These are phyloP conservation scores for Dinomys branickii DNA, from an alignment of 2,113 vertebrate species.

Conservation along the genomic window DNA sequence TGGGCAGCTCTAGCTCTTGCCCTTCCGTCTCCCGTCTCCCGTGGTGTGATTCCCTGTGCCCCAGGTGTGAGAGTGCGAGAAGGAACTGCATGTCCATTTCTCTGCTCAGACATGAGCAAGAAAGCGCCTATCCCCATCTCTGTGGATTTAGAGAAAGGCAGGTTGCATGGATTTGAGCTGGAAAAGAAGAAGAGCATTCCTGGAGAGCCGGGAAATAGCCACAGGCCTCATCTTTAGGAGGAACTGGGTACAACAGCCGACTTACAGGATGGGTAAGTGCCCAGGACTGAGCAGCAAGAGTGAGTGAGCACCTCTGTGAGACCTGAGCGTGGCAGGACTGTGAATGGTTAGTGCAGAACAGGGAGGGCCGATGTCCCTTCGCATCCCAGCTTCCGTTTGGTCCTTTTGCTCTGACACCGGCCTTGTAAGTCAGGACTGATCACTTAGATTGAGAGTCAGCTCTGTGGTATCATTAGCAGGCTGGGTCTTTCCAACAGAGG, in stretches of 20 bases:
- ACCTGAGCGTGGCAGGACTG: background rate
- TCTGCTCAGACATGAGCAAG: background rate
- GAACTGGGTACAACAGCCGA: background rate
- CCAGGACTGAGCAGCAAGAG: background rate
- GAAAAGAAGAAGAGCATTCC: background rate
- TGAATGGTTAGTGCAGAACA: background rate
- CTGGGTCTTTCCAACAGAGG: background rate
- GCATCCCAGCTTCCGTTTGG: background rate
- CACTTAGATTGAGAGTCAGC: background rate
- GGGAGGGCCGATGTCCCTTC: background rate
- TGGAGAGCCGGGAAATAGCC: background rate
- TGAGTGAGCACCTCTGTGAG: background rate
- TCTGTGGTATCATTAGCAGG: background rate
- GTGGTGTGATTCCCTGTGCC: background rate
- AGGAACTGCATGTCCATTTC: background rate
- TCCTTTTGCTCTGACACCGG: background rate
- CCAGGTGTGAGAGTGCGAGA: background rate
- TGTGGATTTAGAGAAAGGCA: background rate
- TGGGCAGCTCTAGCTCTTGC: background rate
- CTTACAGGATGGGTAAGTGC: background rate
- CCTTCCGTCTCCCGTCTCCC: background rate
- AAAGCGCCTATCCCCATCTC: background rate
- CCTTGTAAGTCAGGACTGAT: background rate
- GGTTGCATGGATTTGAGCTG: background rate
- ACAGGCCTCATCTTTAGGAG: background rate